These are phyloP conservation scores for Castor canadensis DNA, from an alignment of 2,113 vertebrate species.

Conservation along the genomic window DNA sequence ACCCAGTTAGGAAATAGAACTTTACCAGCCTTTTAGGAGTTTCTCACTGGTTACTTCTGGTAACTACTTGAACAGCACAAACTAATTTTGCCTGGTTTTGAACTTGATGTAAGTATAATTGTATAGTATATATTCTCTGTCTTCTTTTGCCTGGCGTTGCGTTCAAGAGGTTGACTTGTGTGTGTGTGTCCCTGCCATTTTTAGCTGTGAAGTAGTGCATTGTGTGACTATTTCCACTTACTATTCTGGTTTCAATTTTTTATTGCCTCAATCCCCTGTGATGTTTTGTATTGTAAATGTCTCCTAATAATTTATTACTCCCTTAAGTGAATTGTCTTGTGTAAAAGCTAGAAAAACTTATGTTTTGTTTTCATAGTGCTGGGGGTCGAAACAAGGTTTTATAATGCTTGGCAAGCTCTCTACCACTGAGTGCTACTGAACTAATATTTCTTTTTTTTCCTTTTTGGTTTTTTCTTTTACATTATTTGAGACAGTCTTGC, in stretches of 20 bases:
- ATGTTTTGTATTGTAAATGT: slow-evolving; percentile 7
- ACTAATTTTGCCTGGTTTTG: background rate
- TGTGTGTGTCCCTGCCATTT: background rate
- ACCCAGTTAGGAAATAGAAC: background rate
- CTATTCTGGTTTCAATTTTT: background rate
- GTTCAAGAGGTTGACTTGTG: background rate
- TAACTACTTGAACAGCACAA: too few species aligned
- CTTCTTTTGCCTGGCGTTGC: background rate
- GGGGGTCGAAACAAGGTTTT: too few species aligned
- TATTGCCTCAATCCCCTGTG: background rate
- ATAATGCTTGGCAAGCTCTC: background rate
- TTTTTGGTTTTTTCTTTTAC: background rate
- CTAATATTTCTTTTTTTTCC: background rate
- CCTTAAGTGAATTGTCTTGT: slow-evolving; percentile 14
- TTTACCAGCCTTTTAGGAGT: background rate
- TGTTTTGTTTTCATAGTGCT: background rate
- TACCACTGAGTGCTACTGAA: background rate
- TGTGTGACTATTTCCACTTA: background rate
- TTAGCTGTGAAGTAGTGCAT: background rate
- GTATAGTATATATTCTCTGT: background rate
- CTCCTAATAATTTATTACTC: too few species aligned
- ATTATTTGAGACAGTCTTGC: background rate
- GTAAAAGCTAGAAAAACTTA: background rate
- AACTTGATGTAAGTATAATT: background rate
- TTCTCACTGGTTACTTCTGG: background rate